Base-by-base conservation (phyloP, 2,797 vertebrate genomes). In the Notolabrus celidotus region DNA sequence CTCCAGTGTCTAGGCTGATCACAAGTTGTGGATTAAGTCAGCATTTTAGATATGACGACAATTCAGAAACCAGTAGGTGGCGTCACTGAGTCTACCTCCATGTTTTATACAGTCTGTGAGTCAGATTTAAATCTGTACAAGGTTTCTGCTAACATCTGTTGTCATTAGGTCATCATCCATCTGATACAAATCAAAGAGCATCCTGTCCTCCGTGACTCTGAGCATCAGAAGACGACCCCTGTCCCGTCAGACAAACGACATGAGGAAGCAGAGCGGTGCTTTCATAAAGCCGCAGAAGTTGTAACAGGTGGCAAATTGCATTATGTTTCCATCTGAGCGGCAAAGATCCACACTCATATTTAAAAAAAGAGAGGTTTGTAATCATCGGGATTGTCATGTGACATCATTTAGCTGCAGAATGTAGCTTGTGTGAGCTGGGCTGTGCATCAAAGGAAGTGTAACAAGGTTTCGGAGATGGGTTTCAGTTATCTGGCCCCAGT, bases 301-400 rank as follows among this genome's bases (percentile, higher is more conserved):
- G 90, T 93, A 93, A 93, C 92, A 92, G 91, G 92, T 93, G 92
- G 91, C 88, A 89, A 93, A 94, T 93, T 92, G 74, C 87, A 92
- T 94, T 93, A 93, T 62, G 83, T 83, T 85, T 90, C 90, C 90
- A 91, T 93, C 90, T 86, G 78, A 91, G 86, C 80, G 49, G 86
- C 86, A 87, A 82, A 80, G 85, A 87, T 90, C 86, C 83, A 89
- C 83, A 77, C 82, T 91, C 90, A 84, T 91, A 91, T 93, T 93
- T 91, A 88, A 88, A 90, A 34, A 92, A 91, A 88, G 82, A 80
- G 84, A 83, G 88, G 87, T 88, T 92, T 89, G 91, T 92, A 91
- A 92, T 94, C 91, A 92, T 93, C 88, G 62, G 79, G 90, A 88
- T 93, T 92, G 92, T 93, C 91, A 92, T 93, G 89, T 90, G 89